Conservation (phyloP, 1,140 invertebrate species). For the Vanessa atalanta region DNA sequence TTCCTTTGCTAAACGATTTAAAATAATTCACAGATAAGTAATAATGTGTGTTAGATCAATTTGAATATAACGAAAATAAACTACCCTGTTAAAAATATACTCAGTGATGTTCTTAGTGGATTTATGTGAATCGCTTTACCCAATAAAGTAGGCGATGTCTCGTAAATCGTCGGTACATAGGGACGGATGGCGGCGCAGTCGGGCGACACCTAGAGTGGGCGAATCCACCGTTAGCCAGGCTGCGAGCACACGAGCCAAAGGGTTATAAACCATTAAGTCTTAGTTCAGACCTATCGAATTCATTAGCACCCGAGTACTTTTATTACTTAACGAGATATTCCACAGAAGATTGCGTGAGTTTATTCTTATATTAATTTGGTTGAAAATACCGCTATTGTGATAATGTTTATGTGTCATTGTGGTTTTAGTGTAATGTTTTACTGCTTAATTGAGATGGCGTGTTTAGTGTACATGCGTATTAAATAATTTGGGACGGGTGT, state of each 20-base stretch:
- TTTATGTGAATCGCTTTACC: conserved; percentile 74
- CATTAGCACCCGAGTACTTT: conserved; percentile 30
- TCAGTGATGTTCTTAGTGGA: conserved; percentile 63
- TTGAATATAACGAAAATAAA: conserved; percentile 38
- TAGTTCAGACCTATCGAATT: conserved; percentile 26
- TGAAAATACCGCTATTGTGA: conserved; percentile 24
- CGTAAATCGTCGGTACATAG: conserved; percentile 70
- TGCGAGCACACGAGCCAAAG: conserved; percentile 46
- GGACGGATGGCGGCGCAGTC: conserved; percentile 59
- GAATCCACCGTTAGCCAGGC: conserved; percentile 69
- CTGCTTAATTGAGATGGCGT: conserved; percentile 13
- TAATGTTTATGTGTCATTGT: conserved; percentile 20
- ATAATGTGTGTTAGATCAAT: conserved; percentile 30
- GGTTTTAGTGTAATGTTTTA: conserved; percentile 23
- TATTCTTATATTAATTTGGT: conserved; percentile 28
- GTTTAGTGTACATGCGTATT: conserved; percentile 6
- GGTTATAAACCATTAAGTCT: conserved; percentile 33
- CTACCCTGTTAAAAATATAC: conserved; percentile 44
- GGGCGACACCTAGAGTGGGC: conserved; percentile 75
- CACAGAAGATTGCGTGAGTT: conserved; percentile 21
- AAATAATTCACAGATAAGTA: conserved; percentile 6
- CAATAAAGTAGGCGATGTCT: conserved; percentile 76
- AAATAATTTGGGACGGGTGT: conserved; percentile 2
- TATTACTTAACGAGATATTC: conserved; percentile 26
- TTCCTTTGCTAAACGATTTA: neutral